Conservation (phyloP, 92 coral and sea anemone species). For the Hydrozoanthus gracilis region DNA sequence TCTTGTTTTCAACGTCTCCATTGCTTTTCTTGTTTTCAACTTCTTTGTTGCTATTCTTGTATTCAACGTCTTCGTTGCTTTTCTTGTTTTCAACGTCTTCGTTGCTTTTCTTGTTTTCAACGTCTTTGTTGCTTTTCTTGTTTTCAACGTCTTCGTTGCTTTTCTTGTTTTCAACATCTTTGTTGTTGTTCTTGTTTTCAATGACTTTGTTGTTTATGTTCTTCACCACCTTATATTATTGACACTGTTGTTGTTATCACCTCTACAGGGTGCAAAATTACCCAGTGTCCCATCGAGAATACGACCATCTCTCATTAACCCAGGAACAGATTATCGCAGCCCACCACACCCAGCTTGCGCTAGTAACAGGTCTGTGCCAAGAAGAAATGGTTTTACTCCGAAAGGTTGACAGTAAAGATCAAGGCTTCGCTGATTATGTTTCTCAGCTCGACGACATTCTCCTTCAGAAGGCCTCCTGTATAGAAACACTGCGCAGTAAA, state of each 20-base stretch:
- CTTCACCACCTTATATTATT: too few species aligned
- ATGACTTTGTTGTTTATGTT: too few species aligned
- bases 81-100: too few species aligned
- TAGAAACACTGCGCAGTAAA: conserved; percentile 64
- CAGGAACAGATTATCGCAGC: conserved; percentile 84
- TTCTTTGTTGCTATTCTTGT: too few species aligned
- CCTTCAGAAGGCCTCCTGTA: conserved; percentile 70
- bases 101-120: too few species aligned
- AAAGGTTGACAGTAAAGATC: conserved; percentile 65
- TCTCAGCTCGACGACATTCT: conserved; percentile 79
- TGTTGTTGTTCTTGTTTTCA: too few species aligned
- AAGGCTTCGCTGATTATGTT: conserved; percentile 76
- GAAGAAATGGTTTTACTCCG: conserved; percentile 87
- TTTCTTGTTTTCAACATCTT: too few species aligned
- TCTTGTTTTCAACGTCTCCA: too few species aligned
- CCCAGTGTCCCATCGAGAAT: conserved; percentile 3
- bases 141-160: too few species aligned
- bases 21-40: too few species aligned
- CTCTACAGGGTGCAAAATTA: conserved; percentile 10
- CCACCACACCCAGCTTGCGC: conserved; percentile 86
- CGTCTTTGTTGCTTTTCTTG: too few species aligned
- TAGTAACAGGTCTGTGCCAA: conserved; percentile 80
- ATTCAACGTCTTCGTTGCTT: too few species aligned
- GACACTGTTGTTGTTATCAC: background rate
- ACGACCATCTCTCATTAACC: conserved; percentile 45